Evolutionary conservation across 1,140 invertebrate species (phyloP).

Genomic region (Pseudomyrmex concolor): DNA sequence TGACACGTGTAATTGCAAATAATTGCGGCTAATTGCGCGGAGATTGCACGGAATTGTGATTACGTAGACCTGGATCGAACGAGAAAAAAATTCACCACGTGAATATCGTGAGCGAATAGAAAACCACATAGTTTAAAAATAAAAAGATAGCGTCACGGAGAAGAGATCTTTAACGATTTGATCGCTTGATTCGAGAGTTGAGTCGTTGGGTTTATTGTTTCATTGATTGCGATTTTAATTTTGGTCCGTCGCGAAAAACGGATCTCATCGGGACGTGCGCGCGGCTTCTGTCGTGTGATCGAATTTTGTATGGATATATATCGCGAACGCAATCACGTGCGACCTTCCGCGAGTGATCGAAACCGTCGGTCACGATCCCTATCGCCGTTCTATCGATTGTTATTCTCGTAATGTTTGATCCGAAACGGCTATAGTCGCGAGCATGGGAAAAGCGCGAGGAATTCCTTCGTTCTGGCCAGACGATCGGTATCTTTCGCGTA

Average conservation of each 20-base stretch:
- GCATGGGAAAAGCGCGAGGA: conserved; percentile 69
- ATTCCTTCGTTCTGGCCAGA: conserved; percentile 56
- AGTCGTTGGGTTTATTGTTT: too few relatives aligned
- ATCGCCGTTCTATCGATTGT: conserved; percentile 64
- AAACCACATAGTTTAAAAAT: background rate
- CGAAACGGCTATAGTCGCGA: conserved; percentile 49
- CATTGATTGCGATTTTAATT: too few relatives aligned
- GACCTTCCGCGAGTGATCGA: conserved; percentile 38
- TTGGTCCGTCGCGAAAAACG: too few relatives aligned
- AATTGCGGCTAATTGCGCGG: conserved; percentile 22
- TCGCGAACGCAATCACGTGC: conserved; percentile 23
- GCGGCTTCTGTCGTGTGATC: background rate
- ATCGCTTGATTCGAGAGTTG: too few relatives aligned
- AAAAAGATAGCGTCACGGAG: background rate
- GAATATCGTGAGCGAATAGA: background rate
- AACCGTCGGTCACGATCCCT: conserved; percentile 69
- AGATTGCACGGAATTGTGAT: conserved; percentile 7
- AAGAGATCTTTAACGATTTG: background rate
- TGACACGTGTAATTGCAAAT: background rate
- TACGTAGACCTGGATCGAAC: background rate
- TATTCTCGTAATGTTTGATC: conserved; percentile 57
- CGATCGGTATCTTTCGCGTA: conserved; percentile 51
- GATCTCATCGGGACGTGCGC: background rate
- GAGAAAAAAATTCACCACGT: background rate
- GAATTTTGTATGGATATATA: too few relatives aligned